phyloP scores from a whole-genome alignment of 2,888 invertebrate species.

The Cartodere bifasciata region DNA sequence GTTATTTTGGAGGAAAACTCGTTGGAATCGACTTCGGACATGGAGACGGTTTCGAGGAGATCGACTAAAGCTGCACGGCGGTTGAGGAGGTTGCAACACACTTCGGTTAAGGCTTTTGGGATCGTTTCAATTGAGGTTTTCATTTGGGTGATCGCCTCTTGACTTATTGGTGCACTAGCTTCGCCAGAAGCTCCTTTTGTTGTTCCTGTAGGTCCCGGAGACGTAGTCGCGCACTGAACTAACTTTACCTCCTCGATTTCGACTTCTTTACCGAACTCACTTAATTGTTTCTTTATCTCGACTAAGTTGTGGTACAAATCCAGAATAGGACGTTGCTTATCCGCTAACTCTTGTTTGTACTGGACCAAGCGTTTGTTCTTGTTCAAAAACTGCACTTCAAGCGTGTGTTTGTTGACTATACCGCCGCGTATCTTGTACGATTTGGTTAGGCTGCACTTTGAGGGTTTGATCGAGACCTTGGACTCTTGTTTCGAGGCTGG shows the following conservation, averaged over 20 bases:
- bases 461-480: conserved; percentile 7
- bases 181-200: conserved; percentile 5
- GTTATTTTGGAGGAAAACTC: conserved; percentile 23
- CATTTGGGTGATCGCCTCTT: conserved; percentile 22
- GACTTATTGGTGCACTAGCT: no score
- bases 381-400: conserved; percentile 29
- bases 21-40: conserved; percentile 20
- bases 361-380: conserved; percentile 27
- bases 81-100: conserved; percentile 26
- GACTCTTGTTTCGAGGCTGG: conserved; percentile 9
- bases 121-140: conserved; percentile 27
- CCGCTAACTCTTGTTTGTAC: conserved; percentile 26
- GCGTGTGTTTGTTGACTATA: conserved; percentile 20
- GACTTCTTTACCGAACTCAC: conserved; percentile 27
- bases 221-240: conserved; percentile 8
- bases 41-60: conserved; percentile 23
- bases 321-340: conserved; percentile 28
- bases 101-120: conserved; percentile 24
- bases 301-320: conserved; percentile 28
- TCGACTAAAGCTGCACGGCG: conserved; percentile 24
- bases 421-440: conserved; percentile 5
- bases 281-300: conserved; percentile 28
- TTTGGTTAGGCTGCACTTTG: conserved; percentile 4
- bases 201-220: conserved; percentile 5
- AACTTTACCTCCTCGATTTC: conserved; percentile 25